phyloP scores from a whole-genome alignment of 2,888 invertebrate genomes.

The Apamea crenata region DNA sequence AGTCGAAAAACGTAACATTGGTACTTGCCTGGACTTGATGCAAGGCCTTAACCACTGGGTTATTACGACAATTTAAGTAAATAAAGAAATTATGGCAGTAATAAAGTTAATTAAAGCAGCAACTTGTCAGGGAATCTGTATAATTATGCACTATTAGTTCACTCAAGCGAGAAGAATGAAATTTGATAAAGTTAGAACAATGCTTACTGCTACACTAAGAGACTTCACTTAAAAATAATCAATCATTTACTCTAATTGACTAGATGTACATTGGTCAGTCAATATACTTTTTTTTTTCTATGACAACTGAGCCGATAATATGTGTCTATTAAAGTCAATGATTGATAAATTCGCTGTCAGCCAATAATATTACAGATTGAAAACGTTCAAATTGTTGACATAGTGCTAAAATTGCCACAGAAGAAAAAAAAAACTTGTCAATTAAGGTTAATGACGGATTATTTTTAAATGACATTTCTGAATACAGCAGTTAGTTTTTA shows the following conservation, averaged over 20 bases:
- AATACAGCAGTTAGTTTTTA: neutral
- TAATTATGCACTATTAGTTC: no score
- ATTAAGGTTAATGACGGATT: neutral
- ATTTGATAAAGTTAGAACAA: neutral
- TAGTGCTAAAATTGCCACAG: neutral
- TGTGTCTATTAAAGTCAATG: neutral
- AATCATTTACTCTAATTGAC: neutral
- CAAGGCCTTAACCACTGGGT: neutral
- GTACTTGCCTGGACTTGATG: neutral
- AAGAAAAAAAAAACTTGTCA: neutral
- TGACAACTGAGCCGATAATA: no score
- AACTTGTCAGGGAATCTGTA: neutral
- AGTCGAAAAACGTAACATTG: neutral
- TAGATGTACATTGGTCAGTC: neutral
- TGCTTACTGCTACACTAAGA: neutral
- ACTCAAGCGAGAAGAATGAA: neutral
- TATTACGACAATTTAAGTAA: neutral
- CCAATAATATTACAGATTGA: neutral
- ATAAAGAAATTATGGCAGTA: constrained; percentile 16
- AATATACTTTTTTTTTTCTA: neutral
- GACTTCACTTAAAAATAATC: neutral
- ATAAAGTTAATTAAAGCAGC: neutral
- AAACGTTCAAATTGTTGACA: neutral
- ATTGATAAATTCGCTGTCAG: neutral
- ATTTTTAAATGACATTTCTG: neutral